Percentiles rank a stretch among this genome's conserved stretches.
phyloP scores from a whole-genome alignment of 2,797 vertebrate genomes.

The Xiphorhynchus erythropygius region DNA sequence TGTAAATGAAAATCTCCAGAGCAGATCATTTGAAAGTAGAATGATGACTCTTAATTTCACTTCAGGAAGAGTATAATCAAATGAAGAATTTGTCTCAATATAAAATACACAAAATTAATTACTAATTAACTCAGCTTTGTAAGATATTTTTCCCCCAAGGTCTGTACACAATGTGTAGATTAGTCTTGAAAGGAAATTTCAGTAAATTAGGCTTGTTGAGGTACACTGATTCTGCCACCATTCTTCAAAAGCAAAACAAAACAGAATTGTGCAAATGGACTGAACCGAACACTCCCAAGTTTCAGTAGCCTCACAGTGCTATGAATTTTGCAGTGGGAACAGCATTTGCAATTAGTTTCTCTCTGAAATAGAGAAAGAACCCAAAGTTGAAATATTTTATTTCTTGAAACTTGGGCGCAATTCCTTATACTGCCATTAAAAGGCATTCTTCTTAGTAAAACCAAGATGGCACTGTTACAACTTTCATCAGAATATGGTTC shows the following conservation, averaged over 20 bases:
- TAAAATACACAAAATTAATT: background rate
- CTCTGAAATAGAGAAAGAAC: background rate
- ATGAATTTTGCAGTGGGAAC: background rate
- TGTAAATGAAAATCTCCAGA: background rate
- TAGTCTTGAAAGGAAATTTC: background rate
- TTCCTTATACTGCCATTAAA: background rate
- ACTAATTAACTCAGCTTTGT: background rate
- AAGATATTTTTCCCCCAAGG: background rate
- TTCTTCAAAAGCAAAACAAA: constrained; percentile 21
- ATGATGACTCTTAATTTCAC: background rate
- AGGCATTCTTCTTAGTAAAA: constrained; percentile 7
- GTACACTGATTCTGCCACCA: background rate
- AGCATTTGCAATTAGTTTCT: background rate
- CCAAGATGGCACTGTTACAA: background rate
- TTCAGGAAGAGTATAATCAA: background rate
- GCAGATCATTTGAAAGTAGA: background rate
- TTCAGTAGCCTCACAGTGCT: background rate
- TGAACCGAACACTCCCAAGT: fast-evolving
- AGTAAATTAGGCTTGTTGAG: background rate
- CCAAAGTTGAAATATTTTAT: background rate
- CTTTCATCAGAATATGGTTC: constrained; percentile 32
- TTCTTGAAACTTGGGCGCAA: background rate
- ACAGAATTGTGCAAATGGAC: background rate
- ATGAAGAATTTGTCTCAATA: background rate
- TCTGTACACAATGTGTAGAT: background rate